Evolutionary conservation across 92 coral and sea anemone species (phyloP).

Genomic region (Phenganax subtilis): DNA sequence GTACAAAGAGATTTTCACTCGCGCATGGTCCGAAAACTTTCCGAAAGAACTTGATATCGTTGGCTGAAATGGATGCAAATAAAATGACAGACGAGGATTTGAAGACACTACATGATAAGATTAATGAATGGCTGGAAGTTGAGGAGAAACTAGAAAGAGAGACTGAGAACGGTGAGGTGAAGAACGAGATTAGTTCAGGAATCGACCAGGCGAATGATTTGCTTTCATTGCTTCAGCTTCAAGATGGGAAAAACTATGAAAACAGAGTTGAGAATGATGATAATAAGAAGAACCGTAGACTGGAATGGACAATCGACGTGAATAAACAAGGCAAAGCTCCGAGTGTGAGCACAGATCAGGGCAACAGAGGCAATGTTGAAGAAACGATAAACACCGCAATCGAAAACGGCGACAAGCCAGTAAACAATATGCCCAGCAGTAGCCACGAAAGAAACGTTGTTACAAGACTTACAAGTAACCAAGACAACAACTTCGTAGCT

Average conservation of each 20-base stretch:
- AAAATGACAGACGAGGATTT: constrained; percentile 33
- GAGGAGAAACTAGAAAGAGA: constrained; percentile 26
- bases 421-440: not conserved
- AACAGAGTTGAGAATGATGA: not conserved
- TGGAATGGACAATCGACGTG: not conserved
- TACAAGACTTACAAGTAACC: not conserved
- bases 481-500: not conserved
- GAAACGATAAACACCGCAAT: not conserved
- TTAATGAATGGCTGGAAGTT: constrained; percentile 23
- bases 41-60: constrained; percentile 36
- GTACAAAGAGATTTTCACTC: not conserved
- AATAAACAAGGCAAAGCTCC: not conserved
- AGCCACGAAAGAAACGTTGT: not conserved
- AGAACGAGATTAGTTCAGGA: constrained; percentile 21
- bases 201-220: constrained; percentile 5
- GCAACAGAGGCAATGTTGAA: not conserved
- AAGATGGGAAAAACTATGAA: not conserved
- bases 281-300: not conserved
- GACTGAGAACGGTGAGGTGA: constrained; percentile 5
- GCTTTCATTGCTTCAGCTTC: not conserved
- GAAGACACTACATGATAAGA: constrained; percentile 24
- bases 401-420: not conserved
- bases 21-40: constrained; percentile 9
- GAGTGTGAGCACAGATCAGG: not conserved
- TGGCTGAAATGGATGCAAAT: constrained; percentile 29